Percentiles rank a stretch among this genome's conserved stretches.
phyloP scores from a whole-genome alignment of 2,888 invertebrate species.

The Caenorhabditis angaria region DNA sequence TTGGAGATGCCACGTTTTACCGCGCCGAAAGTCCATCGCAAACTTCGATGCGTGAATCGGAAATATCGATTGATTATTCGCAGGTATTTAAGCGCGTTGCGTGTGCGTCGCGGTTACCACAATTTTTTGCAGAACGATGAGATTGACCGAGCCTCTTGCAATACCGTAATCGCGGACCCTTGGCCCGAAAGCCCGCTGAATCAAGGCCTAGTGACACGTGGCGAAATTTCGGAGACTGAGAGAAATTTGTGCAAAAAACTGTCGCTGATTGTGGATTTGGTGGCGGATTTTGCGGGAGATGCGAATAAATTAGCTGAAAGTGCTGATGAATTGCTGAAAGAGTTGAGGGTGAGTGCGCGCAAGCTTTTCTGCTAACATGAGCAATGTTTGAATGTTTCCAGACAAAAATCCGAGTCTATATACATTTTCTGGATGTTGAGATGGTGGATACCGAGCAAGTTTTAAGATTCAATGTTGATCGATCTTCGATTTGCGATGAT shows the following conservation, averaged over 20 bases:
- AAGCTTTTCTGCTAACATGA: too few species aligned
- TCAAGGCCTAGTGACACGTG: constrained; percentile 21
- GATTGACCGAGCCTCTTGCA: constrained; percentile 31
- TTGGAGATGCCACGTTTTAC: too few species aligned
- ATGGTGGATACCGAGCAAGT: constrained; percentile 30
- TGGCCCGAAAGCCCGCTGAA: constrained; percentile 18
- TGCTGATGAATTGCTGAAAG: constrained; percentile 43
- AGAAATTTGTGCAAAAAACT: constrained; percentile 40
- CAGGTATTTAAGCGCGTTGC: too few species aligned
- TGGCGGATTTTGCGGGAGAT: constrained; percentile 40
- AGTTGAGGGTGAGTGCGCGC: constrained; percentile 16
- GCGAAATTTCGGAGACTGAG: constrained; percentile 32
- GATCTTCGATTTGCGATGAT: constrained; percentile 42
- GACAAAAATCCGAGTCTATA: constrained; percentile 33
- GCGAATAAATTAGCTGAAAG: constrained; percentile 37
- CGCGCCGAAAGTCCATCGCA: too few species aligned
- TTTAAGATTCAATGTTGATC: constrained; percentile 39
- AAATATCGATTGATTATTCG: too few species aligned
- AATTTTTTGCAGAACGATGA: constrained; percentile 10
- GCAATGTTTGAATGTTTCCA: constrained; percentile 5
- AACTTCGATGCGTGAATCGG: too few species aligned
- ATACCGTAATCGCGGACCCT: constrained; percentile 33
- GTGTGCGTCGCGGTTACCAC: too few species aligned
- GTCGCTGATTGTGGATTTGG: constrained; percentile 37
- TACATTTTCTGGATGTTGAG: constrained; percentile 34